Base-by-base conservation (phyloP, 2,113 vertebrate species). In the Aix galericulata region DNA sequence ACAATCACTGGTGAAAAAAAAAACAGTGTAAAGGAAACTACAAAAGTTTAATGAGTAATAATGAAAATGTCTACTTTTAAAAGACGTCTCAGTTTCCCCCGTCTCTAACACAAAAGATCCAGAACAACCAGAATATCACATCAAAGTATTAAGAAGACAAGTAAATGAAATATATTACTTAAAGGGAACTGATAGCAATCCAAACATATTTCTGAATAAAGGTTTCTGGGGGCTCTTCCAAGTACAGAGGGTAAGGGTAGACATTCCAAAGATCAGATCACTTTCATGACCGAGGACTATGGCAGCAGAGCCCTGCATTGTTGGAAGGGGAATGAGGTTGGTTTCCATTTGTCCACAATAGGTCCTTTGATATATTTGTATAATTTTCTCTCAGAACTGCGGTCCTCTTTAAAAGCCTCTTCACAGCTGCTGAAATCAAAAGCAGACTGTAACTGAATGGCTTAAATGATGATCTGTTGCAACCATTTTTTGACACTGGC, bases 1-100 rank as follows among this genome's bases (percentile, higher is more conserved):
- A 98, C 89, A 94, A 98, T 97, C 96, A 99, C 97, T 95, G 96
- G 97, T 38, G 38, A 91, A 96, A 95, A 96, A 96, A 95, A 91
- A 86, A 46, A 82, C 22, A 46, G 20, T 4, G 94, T 98, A 95
- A 98, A 99, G 97, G 98, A 98, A 98, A 95, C 32, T 34, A 48
- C 26, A 67, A 22, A 91, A 50, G 34, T n/a, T 53, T 69, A 72
- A 38, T 53, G 25, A 89, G 46, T 31, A 75, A 89, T 22, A 73
- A 14, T 62, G 48, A 91, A 86, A 95, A 91, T 26, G 5, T 20
- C 46, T 82, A 16, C 56, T 77, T 66, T 58, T 12, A 69, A 78
- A 73, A 84, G 63, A 68, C 66, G 26, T 25, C 6, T 26, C 14
- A 5, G 31, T n/a, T 46, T 83, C 17, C 50, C 36, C 36, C 29